Evolutionary conservation across 2,113 vertebrate genomes (phyloP).

Genomic region (Varanus komodoensis): DNA sequence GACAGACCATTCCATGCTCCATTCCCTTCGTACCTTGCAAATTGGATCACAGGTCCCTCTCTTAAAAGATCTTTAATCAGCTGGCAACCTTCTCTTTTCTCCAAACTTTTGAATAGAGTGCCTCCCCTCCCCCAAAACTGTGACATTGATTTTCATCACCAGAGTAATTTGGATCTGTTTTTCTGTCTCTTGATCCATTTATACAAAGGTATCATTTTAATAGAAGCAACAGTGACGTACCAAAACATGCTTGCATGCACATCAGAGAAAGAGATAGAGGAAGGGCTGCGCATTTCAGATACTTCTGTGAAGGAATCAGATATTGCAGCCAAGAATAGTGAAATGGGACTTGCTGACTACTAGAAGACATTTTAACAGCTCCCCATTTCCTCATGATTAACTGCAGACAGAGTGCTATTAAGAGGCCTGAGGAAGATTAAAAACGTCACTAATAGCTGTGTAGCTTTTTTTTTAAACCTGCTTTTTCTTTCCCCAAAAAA

Average conservation of each 20-base stretch:
- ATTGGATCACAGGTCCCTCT: neutral
- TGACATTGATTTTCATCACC: neutral
- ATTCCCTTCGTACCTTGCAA: neutral
- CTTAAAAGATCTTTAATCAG: neutral
- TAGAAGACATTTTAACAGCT: slow-evolving; percentile 45
- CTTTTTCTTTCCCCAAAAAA: neutral
- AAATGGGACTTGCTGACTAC: neutral
- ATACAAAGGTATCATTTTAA: rapidly evolving
- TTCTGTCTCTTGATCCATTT: neutral
- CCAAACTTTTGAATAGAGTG: rapidly evolving
- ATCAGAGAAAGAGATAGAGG: neutral
- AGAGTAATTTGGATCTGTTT: rapidly evolving
- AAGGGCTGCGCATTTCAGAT: rapidly evolving
- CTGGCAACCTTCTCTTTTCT: neutral
- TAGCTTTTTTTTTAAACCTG: slow-evolving; percentile 51
- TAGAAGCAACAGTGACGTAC: neutral
- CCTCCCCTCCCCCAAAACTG: neutral
- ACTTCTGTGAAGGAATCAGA: neutral
- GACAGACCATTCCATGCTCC: neutral
- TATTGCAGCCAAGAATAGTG: neutral
- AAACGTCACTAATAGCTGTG: slow-evolving; percentile 62
- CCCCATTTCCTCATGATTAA: slow-evolving; percentile 52
- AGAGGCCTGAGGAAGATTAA: slow-evolving; percentile 66
- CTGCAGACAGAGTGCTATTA: slow-evolving; percentile 60
- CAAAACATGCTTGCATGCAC: neutral